A percentile compares a stretch with the other conserved stretches of the same genome.
phyloP scores from a whole-genome alignment of 2,797 vertebrate genomes.

The Malurus splendens region DNA sequence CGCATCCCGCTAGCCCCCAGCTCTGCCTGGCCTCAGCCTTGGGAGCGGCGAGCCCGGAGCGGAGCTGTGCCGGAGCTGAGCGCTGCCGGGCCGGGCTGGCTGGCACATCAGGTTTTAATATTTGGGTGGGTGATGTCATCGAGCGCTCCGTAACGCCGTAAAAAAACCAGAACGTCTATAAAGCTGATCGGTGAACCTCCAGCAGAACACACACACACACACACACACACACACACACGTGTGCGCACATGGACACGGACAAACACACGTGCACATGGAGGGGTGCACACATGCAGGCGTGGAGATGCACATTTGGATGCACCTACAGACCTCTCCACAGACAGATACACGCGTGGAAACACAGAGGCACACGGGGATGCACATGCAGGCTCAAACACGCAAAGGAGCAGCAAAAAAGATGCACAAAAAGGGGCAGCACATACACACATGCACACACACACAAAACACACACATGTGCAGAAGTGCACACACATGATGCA shows the following conservation, averaged over 20 bases:
- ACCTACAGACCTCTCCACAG: rapidly evolving
- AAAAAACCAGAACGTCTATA: conserved; percentile 11
- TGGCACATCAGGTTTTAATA: conserved; percentile 44
- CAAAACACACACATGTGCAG: background rate
- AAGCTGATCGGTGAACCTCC: background rate
- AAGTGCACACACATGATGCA: no score
- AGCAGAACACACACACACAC: conserved; percentile 31
- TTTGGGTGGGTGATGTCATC: conserved; percentile 23
- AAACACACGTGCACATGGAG: no score
- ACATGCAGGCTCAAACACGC: background rate
- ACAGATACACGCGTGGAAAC: background rate
- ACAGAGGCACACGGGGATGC: rapidly evolving
- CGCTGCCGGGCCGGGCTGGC: background rate
- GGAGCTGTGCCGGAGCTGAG: rapidly evolving
- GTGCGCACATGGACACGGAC: no score
- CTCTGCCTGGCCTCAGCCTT: background rate
- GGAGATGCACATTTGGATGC: background rate
- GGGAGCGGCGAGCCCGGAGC: rapidly evolving
- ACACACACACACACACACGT: rapidly evolving
- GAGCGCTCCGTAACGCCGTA: background rate
- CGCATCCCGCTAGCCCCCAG: rapidly evolving
- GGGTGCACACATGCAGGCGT: rapidly evolving
- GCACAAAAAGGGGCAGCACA: background rate
- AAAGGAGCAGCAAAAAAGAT: background rate
- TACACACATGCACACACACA: no score